phyloP scores from a whole-genome alignment of 2,113 vertebrate genomes.

The Bombycilla garrulus region DNA sequence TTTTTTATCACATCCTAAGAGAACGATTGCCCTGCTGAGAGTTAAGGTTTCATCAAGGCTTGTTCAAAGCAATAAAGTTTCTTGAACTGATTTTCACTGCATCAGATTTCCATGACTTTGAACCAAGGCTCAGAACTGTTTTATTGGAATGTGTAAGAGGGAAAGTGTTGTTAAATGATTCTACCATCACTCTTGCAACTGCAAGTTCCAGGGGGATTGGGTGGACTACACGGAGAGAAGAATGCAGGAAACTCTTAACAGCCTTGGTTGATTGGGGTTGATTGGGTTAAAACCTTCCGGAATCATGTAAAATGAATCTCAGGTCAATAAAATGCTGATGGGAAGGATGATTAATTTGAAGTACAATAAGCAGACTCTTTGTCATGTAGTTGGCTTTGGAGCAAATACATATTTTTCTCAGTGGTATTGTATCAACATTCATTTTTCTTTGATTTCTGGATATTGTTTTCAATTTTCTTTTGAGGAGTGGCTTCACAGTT shows the following conservation, averaged over 20 bases:
- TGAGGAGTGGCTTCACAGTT: conserved; percentile 43
- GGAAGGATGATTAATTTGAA: conserved; percentile 47
- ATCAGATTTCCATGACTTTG: conserved; percentile 38
- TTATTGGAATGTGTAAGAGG: background rate
- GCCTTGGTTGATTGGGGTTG: conserved; percentile 36
- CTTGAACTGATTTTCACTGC: conserved; percentile 46
- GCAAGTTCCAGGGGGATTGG: conserved; percentile 14
- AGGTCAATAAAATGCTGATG: conserved; percentile 61
- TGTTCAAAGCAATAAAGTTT: conserved; percentile 10
- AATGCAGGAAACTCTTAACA: conserved; percentile 57
- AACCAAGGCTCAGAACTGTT: conserved; percentile 19
- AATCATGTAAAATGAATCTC: conserved; percentile 44
- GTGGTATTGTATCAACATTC: conserved; percentile 59
- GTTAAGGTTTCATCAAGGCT: conserved; percentile 25
- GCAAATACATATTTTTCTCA: conserved; percentile 61
- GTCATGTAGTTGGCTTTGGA: conserved; percentile 56
- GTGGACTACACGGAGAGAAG: conserved; percentile 7
- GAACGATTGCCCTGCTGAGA: conserved; percentile 18
- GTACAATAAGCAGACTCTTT: conserved; percentile 66
- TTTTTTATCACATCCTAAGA: conserved; percentile 23
- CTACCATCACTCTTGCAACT: background rate
- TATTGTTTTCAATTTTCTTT: conserved; percentile 60
- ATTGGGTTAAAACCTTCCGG: conserved; percentile 69
- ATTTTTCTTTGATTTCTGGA: conserved; percentile 65
- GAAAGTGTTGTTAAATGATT: conserved; percentile 11